phyloP scores from a whole-genome alignment of 2,113 vertebrate species.

The Cepphus grylle region DNA sequence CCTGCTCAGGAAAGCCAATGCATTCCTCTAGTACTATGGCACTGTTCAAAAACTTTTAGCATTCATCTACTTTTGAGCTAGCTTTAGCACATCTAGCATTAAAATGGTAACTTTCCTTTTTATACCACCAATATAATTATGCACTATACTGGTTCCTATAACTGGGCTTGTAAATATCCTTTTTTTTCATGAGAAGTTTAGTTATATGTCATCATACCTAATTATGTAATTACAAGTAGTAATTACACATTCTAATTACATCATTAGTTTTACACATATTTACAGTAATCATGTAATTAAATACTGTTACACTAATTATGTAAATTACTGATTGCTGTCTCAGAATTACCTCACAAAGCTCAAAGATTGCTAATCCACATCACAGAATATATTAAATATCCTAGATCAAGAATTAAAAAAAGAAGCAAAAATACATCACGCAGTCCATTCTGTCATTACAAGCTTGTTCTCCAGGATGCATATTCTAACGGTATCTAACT shows the following conservation, averaged over 20 bases:
- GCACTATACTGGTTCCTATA: not conserved
- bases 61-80: not conserved
- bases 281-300: conserved; percentile 62
- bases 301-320: conserved; percentile 54
- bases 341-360: conserved; percentile 13
- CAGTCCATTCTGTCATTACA: not conserved
- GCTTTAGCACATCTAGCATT: not conserved
- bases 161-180: not conserved
- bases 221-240: conserved; percentile 51
- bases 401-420: not conserved
- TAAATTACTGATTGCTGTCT: conserved; percentile 47
- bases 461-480: not conserved
- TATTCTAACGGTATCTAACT: not conserved
- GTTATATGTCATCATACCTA: conserved; percentile 40
- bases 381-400: not conserved
- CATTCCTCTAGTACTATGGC: not conserved
- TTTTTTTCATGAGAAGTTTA: not conserved
- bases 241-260: conserved; percentile 50
- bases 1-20: not conserved
- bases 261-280: conserved; percentile 50
- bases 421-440: not conserved
- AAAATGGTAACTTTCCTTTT: not conserved
- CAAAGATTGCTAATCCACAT: not conserved
- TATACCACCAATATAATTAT: not conserved
- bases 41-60: not conserved